Percentiles rank a stretch among this genome's conserved stretches.
Conservation (phyloP, 2,113 vertebrate species). For the Aspidoscelis tigris region DNA sequence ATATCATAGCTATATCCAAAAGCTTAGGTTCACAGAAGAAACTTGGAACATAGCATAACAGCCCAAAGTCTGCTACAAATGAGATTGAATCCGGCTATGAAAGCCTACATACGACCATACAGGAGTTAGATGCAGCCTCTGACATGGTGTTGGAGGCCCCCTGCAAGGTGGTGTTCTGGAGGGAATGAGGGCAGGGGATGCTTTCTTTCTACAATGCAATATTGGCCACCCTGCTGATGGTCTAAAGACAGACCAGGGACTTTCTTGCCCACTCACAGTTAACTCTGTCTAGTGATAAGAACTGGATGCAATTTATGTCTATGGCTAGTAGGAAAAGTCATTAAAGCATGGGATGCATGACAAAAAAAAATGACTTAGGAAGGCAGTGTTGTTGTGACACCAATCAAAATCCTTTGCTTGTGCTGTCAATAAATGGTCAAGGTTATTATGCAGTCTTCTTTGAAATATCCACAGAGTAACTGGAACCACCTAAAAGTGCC, state of each 20-base stretch:
- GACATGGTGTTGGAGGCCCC: too few species aligned
- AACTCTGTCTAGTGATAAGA: not conserved
- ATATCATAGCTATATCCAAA: too few species aligned
- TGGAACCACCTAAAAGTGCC: slow-evolving; percentile 15
- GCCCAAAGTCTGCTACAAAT: too few species aligned
- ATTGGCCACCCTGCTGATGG: too few species aligned
- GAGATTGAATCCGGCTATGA: too few species aligned
- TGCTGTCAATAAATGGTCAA: slow-evolving; percentile 12
- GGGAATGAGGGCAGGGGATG: too few species aligned
- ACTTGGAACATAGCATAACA: too few species aligned
- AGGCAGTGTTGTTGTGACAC: not conserved
- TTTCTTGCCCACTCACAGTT: not conserved
- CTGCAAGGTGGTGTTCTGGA: too few species aligned
- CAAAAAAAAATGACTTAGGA: not conserved
- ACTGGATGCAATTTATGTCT: not conserved
- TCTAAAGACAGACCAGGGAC: not conserved
- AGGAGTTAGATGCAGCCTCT: too few species aligned
- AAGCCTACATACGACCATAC: too few species aligned
- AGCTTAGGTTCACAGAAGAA: too few species aligned
- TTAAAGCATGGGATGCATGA: not conserved
- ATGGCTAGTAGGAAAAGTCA: not conserved
- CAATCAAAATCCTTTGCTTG: not conserved
- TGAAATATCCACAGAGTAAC: slow-evolving; percentile 18
- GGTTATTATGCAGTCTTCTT: not conserved
- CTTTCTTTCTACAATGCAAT: too few species aligned